Evolutionary conservation across 2,888 invertebrate genomes (phyloP).

Genomic region (Platyscelio sp.): DNA sequence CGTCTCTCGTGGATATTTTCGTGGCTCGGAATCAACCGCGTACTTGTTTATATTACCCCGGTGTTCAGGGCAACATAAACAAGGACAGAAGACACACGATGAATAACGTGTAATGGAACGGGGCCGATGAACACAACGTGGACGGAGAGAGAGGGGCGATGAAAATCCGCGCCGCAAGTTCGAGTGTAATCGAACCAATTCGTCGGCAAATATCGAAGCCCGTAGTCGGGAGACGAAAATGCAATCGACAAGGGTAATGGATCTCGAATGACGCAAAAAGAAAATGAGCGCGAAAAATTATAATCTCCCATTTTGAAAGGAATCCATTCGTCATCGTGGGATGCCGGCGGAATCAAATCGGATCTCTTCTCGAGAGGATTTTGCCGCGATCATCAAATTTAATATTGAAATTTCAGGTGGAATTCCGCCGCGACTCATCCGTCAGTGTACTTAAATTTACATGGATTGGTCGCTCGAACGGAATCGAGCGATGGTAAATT

Average conservation of each 20-base stretch:
- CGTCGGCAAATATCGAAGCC: slow-evolving; percentile 36
- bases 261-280: slow-evolving; percentile 41
- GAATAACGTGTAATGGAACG: too few relatives aligned
- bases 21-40: slow-evolving; percentile 3
- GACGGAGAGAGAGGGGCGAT: neutral
- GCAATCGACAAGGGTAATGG: slow-evolving; percentile 53
- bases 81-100: neutral
- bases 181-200: slow-evolving; percentile 51
- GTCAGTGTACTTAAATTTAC: neutral
- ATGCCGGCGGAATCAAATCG: slow-evolving; percentile 23
- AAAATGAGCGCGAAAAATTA: slow-evolving; percentile 26
- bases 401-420: slow-evolving; percentile 28
- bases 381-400: slow-evolving; percentile 24
- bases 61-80: neutral
- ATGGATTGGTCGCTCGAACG: too few relatives aligned
- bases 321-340: slow-evolving; percentile 35
- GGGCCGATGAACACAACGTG: too few relatives aligned
- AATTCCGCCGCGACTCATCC: neutral
- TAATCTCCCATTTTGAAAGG: slow-evolving; percentile 49
- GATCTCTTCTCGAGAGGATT: slow-evolving; percentile 44
- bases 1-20: slow-evolving; percentile 10
- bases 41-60: slow-evolving; percentile 24
- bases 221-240: slow-evolving; percentile 22
- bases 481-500: too few relatives aligned
- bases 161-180: neutral